Base-by-base conservation (phyloP, 2,797 vertebrate species). In the Eutrigla gurnardus region DNA sequence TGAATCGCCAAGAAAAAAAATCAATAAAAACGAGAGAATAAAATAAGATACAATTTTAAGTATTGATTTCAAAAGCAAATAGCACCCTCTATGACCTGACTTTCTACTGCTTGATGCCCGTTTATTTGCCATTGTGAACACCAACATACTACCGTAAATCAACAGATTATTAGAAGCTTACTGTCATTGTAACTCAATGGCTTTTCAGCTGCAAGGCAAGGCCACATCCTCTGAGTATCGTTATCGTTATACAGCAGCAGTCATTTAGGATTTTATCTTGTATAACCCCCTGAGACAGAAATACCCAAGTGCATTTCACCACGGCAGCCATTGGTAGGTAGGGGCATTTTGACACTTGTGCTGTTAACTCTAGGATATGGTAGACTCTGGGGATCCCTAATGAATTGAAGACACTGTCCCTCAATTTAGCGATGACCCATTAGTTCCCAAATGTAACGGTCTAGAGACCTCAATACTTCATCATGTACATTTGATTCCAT, bases 1-100 rank as follows among this genome's bases (percentile, higher is more conserved):
- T 47, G 7, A 65, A 58, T 4, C 5, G 3, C 46, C 52, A 33
- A 43, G 11, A 25, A 25, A 25, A 25, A 25, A 25, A 25, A 25
- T 25, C 25, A 25, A 25, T 25, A 25, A 25, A 25, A 25, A 25
- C 25, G 25, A 25, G 25, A 25, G 25, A 25, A 25, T 25, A 25
- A 25, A 25, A 25, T 25, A 25, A 25, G 25, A 25, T 25, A 1
- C 1, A 25, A 1, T 25, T 25, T 85, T 52, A 78, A 80, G 36
- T 47, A 84, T 83, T 76, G 65, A 75, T 80, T 74, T 37, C n/a
- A 39, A 77, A 67, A 65, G 49, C 46, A 73, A 80, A 72, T 12
- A 32, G 6, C 53, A 46, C 1, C 12, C 5, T 65, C 1, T 54
- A 36, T 35, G 60, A 4, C 7, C 25, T 33, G 17, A 7, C 2